Evolutionary conservation across 2,113 vertebrate species (phyloP).

Genomic region (Etheostoma spectabile): DNA sequence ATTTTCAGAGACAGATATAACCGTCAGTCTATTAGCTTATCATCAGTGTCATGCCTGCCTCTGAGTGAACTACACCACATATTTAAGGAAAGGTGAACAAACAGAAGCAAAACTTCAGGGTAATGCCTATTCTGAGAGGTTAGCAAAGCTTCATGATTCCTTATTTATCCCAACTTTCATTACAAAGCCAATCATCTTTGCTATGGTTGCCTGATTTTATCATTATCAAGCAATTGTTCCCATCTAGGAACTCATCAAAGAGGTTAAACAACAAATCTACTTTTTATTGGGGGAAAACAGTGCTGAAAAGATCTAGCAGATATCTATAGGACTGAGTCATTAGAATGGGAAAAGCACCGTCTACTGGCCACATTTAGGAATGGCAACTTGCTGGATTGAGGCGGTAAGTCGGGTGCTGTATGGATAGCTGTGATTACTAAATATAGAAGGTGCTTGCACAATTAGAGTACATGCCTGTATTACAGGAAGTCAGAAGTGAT

Average conservation of each 20-base stretch:
- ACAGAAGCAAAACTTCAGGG: conserved; percentile 44
- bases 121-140: conserved; percentile 38
- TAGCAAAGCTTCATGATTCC: conserved; percentile 56
- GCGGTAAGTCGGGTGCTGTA: not conserved
- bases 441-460: not conserved
- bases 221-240: conserved; percentile 72
- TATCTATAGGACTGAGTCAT: conserved; percentile 43
- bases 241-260: conserved; percentile 77
- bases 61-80: conserved; percentile 26
- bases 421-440: not conserved
- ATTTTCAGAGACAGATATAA: conserved; percentile 20
- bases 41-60: conserved; percentile 35
- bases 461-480: not conserved
- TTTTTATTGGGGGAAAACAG: conserved; percentile 59
- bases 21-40: conserved; percentile 21
- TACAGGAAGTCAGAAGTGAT: not conserved
- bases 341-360: conserved; percentile 78
- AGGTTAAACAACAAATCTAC: conserved; percentile 76
- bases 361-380: conserved; percentile 72
- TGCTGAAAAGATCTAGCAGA: conserved; percentile 51
- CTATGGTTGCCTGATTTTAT: conserved; percentile 75
- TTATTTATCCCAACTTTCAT: conserved; percentile 72
- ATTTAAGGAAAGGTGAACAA: conserved; percentile 44
- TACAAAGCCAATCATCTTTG: conserved; percentile 77
- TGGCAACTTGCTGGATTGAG: conserved; percentile 43